phyloP scores from a whole-genome alignment of 2,113 vertebrate genomes.

The Lophochroa leadbeateri region DNA sequence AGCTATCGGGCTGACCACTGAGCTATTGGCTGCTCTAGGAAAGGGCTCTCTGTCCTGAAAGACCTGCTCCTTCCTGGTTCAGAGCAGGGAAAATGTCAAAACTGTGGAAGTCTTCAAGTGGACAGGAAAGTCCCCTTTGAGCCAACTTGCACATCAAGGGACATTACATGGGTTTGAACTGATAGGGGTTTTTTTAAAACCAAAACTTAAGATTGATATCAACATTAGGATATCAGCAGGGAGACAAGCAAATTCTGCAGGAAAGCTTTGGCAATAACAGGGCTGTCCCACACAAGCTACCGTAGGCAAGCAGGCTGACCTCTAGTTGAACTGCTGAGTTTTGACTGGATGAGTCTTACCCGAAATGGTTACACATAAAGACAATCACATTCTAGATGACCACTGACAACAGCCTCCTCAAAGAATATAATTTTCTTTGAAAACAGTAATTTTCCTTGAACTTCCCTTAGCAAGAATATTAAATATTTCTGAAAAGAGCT shows the following conservation, averaged over 20 bases:
- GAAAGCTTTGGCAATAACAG: not conserved
- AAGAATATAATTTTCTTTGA: not conserved
- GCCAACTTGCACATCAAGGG: not conserved
- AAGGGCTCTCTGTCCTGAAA: not conserved
- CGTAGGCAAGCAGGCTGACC: not conserved
- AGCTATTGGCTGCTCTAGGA: not conserved
- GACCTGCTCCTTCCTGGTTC: not conserved
- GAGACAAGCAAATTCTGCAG: not conserved
- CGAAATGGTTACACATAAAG: not conserved
- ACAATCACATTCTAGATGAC: not conserved
- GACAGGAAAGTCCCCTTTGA: not conserved
- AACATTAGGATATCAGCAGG: not conserved
- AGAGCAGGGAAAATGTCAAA: not conserved
- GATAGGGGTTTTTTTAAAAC: not conserved
- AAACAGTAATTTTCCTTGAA: not conserved
- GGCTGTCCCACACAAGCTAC: not conserved
- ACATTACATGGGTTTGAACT: not conserved
- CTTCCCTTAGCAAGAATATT: not conserved
- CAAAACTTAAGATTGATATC: not conserved
- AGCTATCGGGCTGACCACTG: not conserved
- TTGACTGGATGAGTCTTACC: not conserved
- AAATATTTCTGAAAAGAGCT: slow-evolving; percentile 9
- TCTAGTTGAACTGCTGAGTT: slow-evolving; percentile 1
- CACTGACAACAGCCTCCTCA: not conserved
- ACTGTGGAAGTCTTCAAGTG: not conserved